Base-by-base conservation (phyloP, 2,113 vertebrate genomes). In the Pelodiscus sinensis region DNA sequence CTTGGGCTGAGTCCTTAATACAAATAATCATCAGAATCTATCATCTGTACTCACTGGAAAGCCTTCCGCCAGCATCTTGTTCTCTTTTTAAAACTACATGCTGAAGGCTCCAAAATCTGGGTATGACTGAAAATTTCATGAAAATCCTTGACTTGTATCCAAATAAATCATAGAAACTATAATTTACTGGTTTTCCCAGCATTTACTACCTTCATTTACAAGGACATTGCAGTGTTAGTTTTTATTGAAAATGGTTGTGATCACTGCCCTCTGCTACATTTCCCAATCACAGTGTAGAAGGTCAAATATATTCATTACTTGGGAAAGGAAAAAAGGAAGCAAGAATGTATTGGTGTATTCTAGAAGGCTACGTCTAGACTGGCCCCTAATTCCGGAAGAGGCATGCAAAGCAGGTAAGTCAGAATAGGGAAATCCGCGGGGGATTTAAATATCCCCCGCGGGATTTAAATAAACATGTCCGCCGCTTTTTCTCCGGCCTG, bases 301-400 rank as follows among this genome's bases (percentile, higher is more conserved):
- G 80, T 75, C 52, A 58, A 58, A 68, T 35, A 68, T 35, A 68
- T 35, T 73, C 85, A 90, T 86, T 58, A 58, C 25, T 92, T 95
- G 31, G 60, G 92, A 90, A 85, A 51, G 82, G 85, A 92, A 96
- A 94, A 87, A 89, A 94, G 81, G 55, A 24, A 91, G 52, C 44
- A 94, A 68, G n/a, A 16, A 50, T 79, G 2, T 82, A 77, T 44
- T 82, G 35, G n/a, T 81, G 57, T 90, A 73, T 56, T 50, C 62
- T 82, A 88, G 16, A n/a, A n/a, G n/a, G n/a, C n/a, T n/a, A n/a
- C n/a, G n/a, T n/a, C n/a, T n/a, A n/a, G n/a, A n/a, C n/a, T n/a
- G n/a, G n/a, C n/a, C n/a, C n/a, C n/a, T n/a, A n/a, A n/a, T n/a
- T n/a, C n/a, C n/a, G n/a, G n/a, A n/a, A n/a, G n/a, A n/a, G n/a